Conservation (phyloP, 2,888 invertebrate species). For the Hecatera dysodea region DNA sequence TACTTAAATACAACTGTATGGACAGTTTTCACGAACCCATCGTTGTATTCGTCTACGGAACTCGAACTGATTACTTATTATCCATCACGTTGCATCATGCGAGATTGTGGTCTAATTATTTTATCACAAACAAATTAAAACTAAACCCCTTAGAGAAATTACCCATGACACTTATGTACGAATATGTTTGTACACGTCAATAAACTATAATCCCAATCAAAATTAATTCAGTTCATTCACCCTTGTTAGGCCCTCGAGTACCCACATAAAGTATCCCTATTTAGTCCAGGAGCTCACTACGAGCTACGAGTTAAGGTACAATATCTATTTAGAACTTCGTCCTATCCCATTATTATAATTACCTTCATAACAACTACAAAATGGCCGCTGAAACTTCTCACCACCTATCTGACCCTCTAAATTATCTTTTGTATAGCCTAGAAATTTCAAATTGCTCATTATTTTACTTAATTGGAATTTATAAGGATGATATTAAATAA, state of each 20-base stretch:
- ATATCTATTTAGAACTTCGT: conserved; percentile 50
- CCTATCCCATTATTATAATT: conserved; percentile 59
- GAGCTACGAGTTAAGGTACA: conserved; percentile 33
- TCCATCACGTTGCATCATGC: too few relatives aligned
- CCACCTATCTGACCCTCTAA: conserved; percentile 54
- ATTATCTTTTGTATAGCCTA: conserved; percentile 42
- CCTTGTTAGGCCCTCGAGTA: not conserved
- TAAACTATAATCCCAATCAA: not conserved
- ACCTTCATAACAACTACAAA: conserved; percentile 52
- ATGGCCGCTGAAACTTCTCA: conserved; percentile 45
- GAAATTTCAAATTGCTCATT: conserved; percentile 49
- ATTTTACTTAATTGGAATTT: conserved; percentile 56
- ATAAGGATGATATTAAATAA: conserved; percentile 40
- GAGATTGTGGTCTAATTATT: too few relatives aligned
- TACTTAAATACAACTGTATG: too few relatives aligned
- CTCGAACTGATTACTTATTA: too few relatives aligned
- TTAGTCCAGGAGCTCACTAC: conserved; percentile 35
- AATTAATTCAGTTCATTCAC: conserved; percentile 18
- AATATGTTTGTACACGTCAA: too few relatives aligned
- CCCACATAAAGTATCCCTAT: conserved; percentile 41
- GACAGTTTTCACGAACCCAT: too few relatives aligned
- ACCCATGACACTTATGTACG: too few relatives aligned
- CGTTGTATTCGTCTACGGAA: too few relatives aligned
- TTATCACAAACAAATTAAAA: not conserved
- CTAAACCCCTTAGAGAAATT: not conserved